Conservation (phyloP, 2,888 invertebrate species). For the Proisotoma minuta region DNA sequence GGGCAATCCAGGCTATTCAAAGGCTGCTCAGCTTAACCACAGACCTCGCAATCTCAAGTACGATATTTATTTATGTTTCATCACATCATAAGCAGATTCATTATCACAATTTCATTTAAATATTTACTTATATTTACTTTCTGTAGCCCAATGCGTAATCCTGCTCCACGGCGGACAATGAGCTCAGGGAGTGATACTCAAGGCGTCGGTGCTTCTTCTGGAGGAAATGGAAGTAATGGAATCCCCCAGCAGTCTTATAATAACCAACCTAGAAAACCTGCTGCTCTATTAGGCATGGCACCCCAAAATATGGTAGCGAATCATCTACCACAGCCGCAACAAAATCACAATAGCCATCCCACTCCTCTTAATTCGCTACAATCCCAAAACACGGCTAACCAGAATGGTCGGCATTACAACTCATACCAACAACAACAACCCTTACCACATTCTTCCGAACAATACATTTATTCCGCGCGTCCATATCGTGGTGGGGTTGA, state of each 20-base stretch:
- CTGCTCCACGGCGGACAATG: slow-evolving; percentile 26
- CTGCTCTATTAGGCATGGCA: slow-evolving; percentile 39
- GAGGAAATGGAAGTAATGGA: slow-evolving; percentile 18
- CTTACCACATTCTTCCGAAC: slow-evolving; percentile 31
- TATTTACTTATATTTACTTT: not conserved
- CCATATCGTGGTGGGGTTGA: slow-evolving; percentile 30
- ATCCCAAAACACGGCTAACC: slow-evolving; percentile 1
- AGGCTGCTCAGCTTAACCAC: slow-evolving; percentile 45
- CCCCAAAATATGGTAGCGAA: slow-evolving; percentile 27
- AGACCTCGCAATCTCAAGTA: slow-evolving; percentile 45
- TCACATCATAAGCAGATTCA: not conserved
- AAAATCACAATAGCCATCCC: slow-evolving; percentile 31
- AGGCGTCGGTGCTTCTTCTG: slow-evolving; percentile 22
- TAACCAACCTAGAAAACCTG: slow-evolving; percentile 27
- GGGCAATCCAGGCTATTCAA: slow-evolving; percentile 55
- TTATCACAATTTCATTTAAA: not conserved
- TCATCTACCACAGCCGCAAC: slow-evolving; percentile 28
- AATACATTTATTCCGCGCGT: slow-evolving; percentile 29
- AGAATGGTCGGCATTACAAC: slow-evolving; percentile 24
- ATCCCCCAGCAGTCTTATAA: slow-evolving; percentile 24
- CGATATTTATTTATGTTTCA: not conserved
- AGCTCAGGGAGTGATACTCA: slow-evolving; percentile 29
- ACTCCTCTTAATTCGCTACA: slow-evolving; percentile 15
- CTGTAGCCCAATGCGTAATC: slow-evolving; percentile 30
- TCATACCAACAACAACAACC: slow-evolving; percentile 29